A percentile compares a stretch with the other conserved stretches of the same genome.
Conservation (phyloP, 2,797 vertebrate genomes). For the Liasis olivaceus region DNA sequence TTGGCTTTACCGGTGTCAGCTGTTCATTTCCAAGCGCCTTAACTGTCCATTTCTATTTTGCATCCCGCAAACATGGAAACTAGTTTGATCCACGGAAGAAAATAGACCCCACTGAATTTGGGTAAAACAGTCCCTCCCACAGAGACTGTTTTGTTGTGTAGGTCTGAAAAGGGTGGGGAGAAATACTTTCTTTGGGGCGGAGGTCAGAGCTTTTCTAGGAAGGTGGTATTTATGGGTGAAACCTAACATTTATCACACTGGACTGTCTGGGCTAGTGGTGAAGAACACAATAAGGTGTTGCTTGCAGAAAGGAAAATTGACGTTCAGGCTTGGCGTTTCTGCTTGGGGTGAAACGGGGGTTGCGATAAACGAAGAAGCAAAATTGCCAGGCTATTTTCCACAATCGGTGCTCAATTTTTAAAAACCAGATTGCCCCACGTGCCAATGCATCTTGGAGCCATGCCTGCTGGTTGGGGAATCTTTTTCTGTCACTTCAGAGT, state of each 20-base stretch:
- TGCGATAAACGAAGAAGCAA: not conserved
- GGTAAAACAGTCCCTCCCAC: not conserved
- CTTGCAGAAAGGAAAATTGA: not conserved
- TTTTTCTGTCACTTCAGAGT: not conserved
- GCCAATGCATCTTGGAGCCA: not conserved
- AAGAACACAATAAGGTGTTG: not conserved
- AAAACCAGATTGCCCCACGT: not conserved
- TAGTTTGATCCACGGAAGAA: not conserved
- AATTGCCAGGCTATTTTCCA: not conserved
- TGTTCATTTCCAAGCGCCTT: not conserved
- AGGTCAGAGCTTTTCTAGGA: no score
- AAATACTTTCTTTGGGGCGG: not conserved
- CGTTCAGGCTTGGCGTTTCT: not conserved
- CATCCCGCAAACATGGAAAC: not conserved
- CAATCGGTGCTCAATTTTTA: not conserved
- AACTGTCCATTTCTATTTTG: not conserved
- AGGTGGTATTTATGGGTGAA: not conserved
- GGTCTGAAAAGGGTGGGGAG: not conserved
- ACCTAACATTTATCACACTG: not conserved
- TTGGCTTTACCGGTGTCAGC: not conserved
- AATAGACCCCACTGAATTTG: not conserved
- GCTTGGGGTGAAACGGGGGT: not conserved
- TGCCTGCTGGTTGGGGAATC: not conserved
- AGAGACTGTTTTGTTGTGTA: not conserved
- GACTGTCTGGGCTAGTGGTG: not conserved